These are phyloP conservation scores for Pteria penguin DNA, from an alignment of 2,888 invertebrate genomes.

Conservation along the genomic window DNA sequence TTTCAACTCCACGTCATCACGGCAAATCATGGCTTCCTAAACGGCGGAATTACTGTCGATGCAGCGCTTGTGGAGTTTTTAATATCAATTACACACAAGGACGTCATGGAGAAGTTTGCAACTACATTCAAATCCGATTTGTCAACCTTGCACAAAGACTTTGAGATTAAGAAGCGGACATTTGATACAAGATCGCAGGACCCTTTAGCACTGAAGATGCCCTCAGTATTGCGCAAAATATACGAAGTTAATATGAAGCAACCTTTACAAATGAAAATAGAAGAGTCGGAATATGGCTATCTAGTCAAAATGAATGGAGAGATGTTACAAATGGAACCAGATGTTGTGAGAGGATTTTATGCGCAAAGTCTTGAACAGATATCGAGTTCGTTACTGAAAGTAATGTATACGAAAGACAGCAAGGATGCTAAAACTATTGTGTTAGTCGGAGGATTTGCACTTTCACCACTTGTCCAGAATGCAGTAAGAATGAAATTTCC, in stretches of 20 bases:
- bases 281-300: conserved; percentile 41
- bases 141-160: conserved; percentile 56
- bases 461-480: conserved; percentile 27
- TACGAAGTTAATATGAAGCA: conserved; percentile 45
- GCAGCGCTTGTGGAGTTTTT: conserved; percentile 57
- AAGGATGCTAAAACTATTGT: conserved; percentile 39
- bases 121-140: conserved; percentile 53
- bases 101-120: conserved; percentile 56
- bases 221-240: conserved; percentile 30
- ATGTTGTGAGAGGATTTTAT: conserved; percentile 37
- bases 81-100: conserved; percentile 46
- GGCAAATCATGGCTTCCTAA: conserved; percentile 50
- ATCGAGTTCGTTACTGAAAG: conserved; percentile 27
- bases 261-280: conserved; percentile 36
- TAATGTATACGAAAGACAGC: conserved; percentile 26
- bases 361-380: conserved; percentile 35
- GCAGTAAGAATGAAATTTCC: conserved; percentile 51
- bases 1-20: conserved; percentile 47
- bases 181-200: conserved; percentile 43
- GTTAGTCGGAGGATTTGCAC: conserved; percentile 39
- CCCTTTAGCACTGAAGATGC: conserved; percentile 28
- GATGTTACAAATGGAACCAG: conserved; percentile 34
- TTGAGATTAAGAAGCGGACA: conserved; percentile 56
- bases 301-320: conserved; percentile 41
- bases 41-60: conserved; percentile 56